These are phyloP conservation scores for Neoscelio sp. DNA, from an alignment of 2,888 invertebrate genomes.

Conservation along the genomic window DNA sequence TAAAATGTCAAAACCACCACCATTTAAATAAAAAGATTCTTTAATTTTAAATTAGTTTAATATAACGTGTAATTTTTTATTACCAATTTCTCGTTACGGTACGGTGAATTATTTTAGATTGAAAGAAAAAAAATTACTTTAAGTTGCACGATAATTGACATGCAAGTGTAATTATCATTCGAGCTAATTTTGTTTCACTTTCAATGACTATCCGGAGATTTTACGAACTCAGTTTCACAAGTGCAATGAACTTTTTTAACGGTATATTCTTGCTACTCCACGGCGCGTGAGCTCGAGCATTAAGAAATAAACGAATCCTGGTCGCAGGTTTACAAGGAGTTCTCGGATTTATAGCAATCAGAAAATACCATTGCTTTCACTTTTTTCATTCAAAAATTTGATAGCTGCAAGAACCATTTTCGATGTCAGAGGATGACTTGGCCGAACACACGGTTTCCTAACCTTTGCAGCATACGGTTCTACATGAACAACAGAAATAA, in stretches of 20 bases:
- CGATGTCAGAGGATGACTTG: too few relatives aligned
- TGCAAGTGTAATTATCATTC: conserved; percentile 40
- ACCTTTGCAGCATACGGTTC: too few relatives aligned
- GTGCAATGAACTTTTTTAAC: conserved; percentile 68
- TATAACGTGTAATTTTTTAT: too few relatives aligned
- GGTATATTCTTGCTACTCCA: conserved; percentile 51
- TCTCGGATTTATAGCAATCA: conserved; percentile 18
- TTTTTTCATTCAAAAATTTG: conserved; percentile 53
- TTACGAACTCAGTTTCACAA: conserved; percentile 37
- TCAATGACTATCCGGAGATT: conserved; percentile 35
- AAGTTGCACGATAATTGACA: conserved; percentile 25
- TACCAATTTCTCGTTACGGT: conserved; percentile 18
- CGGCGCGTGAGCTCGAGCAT: conserved; percentile 31
- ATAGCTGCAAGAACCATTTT: too few relatives aligned
- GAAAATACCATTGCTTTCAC: conserved; percentile 49
- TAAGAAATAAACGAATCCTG: conserved; percentile 44
- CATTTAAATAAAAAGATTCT: too few relatives aligned
- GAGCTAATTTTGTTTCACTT: conserved; percentile 54
- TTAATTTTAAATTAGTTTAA: too few relatives aligned
- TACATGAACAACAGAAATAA: too few relatives aligned
- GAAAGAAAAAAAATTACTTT: conserved; percentile 13
- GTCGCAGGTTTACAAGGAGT: conserved; percentile 3
- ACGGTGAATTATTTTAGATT: not conserved
- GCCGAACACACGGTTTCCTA: too few relatives aligned
- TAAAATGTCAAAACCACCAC: too few relatives aligned